phyloP scores from a whole-genome alignment of 2,797 vertebrate genomes.

The Rhodeus uyekii region DNA sequence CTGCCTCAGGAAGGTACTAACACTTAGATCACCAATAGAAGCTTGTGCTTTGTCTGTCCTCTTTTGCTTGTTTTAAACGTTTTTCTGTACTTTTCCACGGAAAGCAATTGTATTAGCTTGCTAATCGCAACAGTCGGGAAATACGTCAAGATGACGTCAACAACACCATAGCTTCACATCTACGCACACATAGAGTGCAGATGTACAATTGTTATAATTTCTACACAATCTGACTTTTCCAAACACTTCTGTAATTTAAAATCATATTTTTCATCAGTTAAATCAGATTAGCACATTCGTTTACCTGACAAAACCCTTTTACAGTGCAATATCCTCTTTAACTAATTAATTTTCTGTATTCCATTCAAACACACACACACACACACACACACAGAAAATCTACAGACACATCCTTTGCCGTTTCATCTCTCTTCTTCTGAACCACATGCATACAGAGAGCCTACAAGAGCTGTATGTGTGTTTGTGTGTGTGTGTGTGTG shows the following conservation, averaged over 20 bases:
- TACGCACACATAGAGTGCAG: not conserved
- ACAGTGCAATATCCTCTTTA: not conserved
- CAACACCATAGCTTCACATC: not conserved
- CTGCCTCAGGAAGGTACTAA: slow-evolving; percentile 43
- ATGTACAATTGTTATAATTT: not conserved
- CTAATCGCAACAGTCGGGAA: not conserved
- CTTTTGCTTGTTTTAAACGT: not conserved
- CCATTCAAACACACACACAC: slow-evolving; percentile 11
- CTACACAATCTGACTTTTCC: not conserved
- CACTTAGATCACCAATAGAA: not conserved
- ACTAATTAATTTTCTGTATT: slow-evolving; percentile 24
- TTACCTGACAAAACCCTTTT: not conserved
- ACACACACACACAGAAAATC: slow-evolving; percentile 1
- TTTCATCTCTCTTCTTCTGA: slow-evolving; percentile 25
- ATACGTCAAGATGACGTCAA: slow-evolving; percentile 1
- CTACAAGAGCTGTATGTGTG: slow-evolving; percentile 65
- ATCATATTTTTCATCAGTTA: slow-evolving; percentile 28
- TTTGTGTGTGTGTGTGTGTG: slow-evolving; percentile 67
- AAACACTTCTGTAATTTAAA: not conserved
- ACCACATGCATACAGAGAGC: slow-evolving; percentile 26
- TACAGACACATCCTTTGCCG: slow-evolving; percentile 13
- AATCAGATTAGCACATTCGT: not conserved
- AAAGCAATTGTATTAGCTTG: not conserved
- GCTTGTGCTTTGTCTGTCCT: no score
- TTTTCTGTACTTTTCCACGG: not conserved